phyloP scores from a whole-genome alignment of 1,140 invertebrate genomes.

The Leptestheria dahalacensis region DNA sequence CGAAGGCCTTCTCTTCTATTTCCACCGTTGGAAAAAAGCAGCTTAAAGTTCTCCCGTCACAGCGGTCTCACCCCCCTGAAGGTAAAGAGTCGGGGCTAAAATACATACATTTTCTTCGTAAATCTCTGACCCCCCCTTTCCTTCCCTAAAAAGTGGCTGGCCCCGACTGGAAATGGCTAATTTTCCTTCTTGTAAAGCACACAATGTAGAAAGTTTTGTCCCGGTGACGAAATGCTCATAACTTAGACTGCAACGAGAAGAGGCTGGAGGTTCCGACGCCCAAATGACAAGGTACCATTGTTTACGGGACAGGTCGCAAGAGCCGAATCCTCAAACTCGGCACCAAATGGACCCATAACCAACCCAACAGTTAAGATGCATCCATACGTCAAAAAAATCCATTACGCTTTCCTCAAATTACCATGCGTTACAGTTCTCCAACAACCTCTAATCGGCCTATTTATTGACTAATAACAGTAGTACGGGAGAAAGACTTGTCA shows the following conservation, averaged over 20 bases:
- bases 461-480: neutral
- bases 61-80: neutral
- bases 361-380: neutral
- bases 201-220: neutral
- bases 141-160: too few relatives aligned
- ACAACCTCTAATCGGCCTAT: neutral
- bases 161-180: neutral
- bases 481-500: too few relatives aligned
- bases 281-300: neutral
- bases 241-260: neutral
- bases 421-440: neutral
- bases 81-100: neutral
- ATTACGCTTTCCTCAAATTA: neutral
- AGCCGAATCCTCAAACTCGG: neutral
- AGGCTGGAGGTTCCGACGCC: neutral
- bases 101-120: neutral
- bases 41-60: neutral
- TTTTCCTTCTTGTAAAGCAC: neutral
- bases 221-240: neutral
- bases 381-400: neutral
- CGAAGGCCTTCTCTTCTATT: neutral
- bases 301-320: neutral
- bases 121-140: too few relatives aligned
- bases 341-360: neutral
- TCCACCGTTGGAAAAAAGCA: neutral